Base-by-base conservation (phyloP, 2,113 vertebrate genomes). In the Siphamia tubifer region DNA sequence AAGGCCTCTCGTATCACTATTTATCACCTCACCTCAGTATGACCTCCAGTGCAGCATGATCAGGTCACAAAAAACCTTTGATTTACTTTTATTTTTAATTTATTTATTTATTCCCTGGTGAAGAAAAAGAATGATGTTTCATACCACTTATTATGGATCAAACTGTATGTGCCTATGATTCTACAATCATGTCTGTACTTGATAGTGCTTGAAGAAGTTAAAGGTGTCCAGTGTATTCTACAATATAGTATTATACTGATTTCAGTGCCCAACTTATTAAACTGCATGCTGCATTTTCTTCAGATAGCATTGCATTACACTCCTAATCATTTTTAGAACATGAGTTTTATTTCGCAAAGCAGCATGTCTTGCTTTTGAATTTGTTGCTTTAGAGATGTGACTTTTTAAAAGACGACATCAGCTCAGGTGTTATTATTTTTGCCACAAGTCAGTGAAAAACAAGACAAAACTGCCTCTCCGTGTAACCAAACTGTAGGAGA, bases 121-220 rank as follows among this genome's bases (percentile, higher is more conserved):
- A 58, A 68, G 65, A 83, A 63, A 68, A 76, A 40, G 54, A 79
- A 67, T 44, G 52, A 66, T 68, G 73, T 66, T 68, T 79, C 43
- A 47, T 17, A 65, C 61, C 28, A 65, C 49, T 65, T 79, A 47
- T 65, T 62, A 73, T 38, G 36, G 75, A 80, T 81, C 44, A 67
- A 84, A 83, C 72, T 82, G 67, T 84, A 84, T 40, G 87, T 92
- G 90, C 84, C 90, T 92, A 82, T 68, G 57, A 85, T 81, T 84
- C 75, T 67, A 74, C 68, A 85, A 86, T 45, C 69, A 79, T 76
- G 84, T 83, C 83, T 85, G 71, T 87, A 85, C 72, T 81, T 51
- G 8, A 45, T 81, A 67, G 61, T 47, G 80, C 79, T 86, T 85
- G 66, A 87, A 62, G 61, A 77, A 48, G 58, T 66, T 49, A 49